phyloP scores from a whole-genome alignment of 2,797 vertebrate species.

The Nyctibius grandis region DNA sequence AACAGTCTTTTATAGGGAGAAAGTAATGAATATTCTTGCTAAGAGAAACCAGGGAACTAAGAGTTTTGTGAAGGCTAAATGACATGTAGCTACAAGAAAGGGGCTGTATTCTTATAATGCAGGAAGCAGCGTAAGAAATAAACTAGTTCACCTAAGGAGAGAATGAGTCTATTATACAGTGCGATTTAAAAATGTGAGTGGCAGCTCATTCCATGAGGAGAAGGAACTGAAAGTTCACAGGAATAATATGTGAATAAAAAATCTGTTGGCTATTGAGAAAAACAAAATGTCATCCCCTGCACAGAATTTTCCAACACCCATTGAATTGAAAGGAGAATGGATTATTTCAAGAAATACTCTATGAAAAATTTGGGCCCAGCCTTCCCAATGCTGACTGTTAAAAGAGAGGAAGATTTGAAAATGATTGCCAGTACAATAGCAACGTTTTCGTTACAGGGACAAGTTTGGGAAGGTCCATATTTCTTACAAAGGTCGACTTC shows the following conservation, averaged over 20 bases:
- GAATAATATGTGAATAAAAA: constrained; percentile 55
- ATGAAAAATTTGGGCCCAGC: background rate
- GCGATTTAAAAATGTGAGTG: constrained; percentile 49
- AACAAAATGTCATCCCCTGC: constrained; percentile 45
- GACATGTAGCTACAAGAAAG: constrained; percentile 14
- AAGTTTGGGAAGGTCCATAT: background rate
- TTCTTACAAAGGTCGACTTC: background rate
- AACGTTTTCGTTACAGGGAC: background rate
- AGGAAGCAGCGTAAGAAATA: constrained; percentile 5
- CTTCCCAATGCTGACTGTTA: background rate
- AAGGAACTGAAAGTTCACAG: constrained; percentile 32
- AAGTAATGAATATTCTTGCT: constrained; percentile 14
- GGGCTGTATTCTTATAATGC: background rate
- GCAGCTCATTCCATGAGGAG: constrained; percentile 40
- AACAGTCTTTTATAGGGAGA: background rate
- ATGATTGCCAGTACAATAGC: background rate
- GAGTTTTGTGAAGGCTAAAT: constrained; percentile 20
- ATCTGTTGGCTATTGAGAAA: constrained; percentile 35
- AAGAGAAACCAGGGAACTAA: background rate
- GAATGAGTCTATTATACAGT: background rate
- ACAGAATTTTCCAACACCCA: background rate
- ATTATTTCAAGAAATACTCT: background rate
- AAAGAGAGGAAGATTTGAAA: background rate
- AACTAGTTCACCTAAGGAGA: constrained; percentile 20
- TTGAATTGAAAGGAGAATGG: background rate